Conservation (phyloP, 2,888 invertebrate genomes). For the Exocentrus adspersus region DNA sequence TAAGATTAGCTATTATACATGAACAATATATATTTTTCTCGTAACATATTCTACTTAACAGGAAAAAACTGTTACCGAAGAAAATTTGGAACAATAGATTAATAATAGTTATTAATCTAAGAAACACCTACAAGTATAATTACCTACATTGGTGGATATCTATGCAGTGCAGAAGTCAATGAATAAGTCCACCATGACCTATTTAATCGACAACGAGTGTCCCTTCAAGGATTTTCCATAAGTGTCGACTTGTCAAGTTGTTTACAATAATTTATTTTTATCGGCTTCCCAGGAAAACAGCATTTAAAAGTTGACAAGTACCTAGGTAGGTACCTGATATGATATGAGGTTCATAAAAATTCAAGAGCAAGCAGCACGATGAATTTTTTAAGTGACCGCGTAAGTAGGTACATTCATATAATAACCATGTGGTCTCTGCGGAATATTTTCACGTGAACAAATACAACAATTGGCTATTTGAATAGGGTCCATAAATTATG, state of each 20-base stretch:
- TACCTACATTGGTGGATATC: too few relatives aligned
- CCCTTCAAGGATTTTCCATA: slow-evolving; percentile 41
- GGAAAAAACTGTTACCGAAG: too few relatives aligned
- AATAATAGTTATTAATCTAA: too few relatives aligned
- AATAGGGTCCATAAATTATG: too few relatives aligned
- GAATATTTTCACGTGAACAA: not conserved
- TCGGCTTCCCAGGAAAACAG: slow-evolving; percentile 32
- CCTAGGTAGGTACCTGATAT: too few relatives aligned
- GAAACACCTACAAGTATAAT: too few relatives aligned
- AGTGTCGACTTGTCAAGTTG: slow-evolving; percentile 18
- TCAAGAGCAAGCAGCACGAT: slow-evolving; percentile 34
- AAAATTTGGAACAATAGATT: too few relatives aligned
- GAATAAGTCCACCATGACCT: slow-evolving; percentile 44
- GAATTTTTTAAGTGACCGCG: slow-evolving; percentile 27
- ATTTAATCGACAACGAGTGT: slow-evolving; percentile 45
- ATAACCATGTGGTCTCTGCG: not conserved
- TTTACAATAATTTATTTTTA: slow-evolving; percentile 30
- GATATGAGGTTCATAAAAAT: slow-evolving; percentile 29
- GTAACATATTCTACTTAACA: too few relatives aligned
- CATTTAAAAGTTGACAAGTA: slow-evolving; percentile 24
- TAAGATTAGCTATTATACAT: too few relatives aligned
- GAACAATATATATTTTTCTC: too few relatives aligned
- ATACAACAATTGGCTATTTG: not conserved
- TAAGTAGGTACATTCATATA: slow-evolving; percentile 6
- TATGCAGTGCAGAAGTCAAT: too few relatives aligned